Conservation (phyloP, 2,113 vertebrate genomes). For the Benitochromis conjunctus region DNA sequence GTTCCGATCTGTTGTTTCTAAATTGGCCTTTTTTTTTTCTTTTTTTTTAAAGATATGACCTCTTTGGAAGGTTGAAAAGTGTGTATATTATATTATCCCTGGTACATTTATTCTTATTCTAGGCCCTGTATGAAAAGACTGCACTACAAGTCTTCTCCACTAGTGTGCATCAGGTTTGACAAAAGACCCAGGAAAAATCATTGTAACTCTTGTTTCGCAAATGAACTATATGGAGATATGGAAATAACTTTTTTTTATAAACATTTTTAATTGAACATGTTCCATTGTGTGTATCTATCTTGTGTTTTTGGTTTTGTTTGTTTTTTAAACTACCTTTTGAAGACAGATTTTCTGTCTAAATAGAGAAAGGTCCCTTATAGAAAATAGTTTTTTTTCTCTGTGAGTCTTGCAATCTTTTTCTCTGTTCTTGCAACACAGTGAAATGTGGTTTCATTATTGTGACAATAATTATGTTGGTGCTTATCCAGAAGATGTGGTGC, state of each 20-base stretch:
- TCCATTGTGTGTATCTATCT: constrained; percentile 47
- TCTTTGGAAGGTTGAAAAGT: constrained; percentile 1
- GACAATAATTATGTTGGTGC: constrained; percentile 62
- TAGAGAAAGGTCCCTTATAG: constrained; percentile 18
- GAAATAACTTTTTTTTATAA: constrained; percentile 11
- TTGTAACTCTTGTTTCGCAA: constrained; percentile 7
- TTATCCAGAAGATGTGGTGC: constrained; percentile 67
- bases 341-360: constrained; percentile 7
- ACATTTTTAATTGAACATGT: constrained; percentile 26
- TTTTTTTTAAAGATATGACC: not conserved
- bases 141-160: not conserved
- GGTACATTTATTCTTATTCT: not conserved
- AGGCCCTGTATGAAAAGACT: not conserved
- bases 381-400: not conserved
- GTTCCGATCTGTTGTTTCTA: constrained; percentile 17
- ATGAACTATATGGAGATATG: not conserved
- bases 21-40: not conserved
- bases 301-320: not conserved
- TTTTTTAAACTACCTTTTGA: constrained; percentile 30
- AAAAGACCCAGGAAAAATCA: constrained; percentile 41
- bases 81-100: not conserved
- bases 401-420: not conserved
- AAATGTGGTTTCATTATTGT: constrained; percentile 60
- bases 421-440: constrained; percentile 48
- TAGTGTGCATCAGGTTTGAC: constrained; percentile 3